Conservation (phyloP, 2,888 invertebrate genomes). For the Helobdella robusta region DNA sequence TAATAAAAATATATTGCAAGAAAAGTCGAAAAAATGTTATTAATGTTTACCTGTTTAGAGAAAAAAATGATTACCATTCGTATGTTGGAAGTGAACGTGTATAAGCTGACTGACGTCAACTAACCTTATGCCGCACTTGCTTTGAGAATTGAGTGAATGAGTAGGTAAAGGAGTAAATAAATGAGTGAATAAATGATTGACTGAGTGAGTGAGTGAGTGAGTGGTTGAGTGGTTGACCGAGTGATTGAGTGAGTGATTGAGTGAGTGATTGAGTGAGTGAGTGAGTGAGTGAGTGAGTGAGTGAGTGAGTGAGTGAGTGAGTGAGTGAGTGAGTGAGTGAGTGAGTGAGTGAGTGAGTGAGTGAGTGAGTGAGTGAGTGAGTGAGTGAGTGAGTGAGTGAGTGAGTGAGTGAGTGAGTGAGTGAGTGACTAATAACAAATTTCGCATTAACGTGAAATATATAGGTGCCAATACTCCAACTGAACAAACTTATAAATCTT, state of each 20-base stretch:
- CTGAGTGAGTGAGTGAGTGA: background rate
- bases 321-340: constrained; percentile 19
- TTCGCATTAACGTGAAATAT: too few relatives aligned
- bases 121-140: too few relatives aligned
- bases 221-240: background rate
- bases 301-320: constrained; percentile 12
- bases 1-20: too few relatives aligned
- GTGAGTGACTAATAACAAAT: background rate
- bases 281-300: constrained; percentile 6
- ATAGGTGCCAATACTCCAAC: too few relatives aligned
- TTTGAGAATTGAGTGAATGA: background rate
- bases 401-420: background rate
- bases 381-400: background rate
- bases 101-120: too few relatives aligned
- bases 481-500: too few relatives aligned
- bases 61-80: too few relatives aligned
- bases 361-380: background rate
- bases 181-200: background rate
- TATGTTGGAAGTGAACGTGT: too few relatives aligned
- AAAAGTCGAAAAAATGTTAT: too few relatives aligned
- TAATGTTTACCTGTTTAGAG: too few relatives aligned
- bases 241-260: background rate
- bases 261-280: constrained; percentile 4
- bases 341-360: constrained; percentile 9
- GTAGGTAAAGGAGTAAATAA: background rate